Base-by-base conservation (phyloP, 2,888 invertebrate genomes). In the Macropis europaea region DNA sequence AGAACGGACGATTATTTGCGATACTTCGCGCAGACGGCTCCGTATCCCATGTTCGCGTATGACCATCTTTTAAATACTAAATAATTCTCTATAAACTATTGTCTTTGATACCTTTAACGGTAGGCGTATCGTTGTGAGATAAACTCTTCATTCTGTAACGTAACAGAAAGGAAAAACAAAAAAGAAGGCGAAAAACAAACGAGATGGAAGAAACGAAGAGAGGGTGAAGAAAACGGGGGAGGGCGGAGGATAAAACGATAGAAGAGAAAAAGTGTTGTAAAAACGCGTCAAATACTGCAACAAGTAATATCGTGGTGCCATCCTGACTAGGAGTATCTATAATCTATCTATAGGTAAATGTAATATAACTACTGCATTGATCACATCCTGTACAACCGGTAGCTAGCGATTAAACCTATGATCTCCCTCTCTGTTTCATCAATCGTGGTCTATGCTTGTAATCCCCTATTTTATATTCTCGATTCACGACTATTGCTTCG, bases 251-350 rank as follows among this genome's bases (percentile, higher is more conserved):
- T 13, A 60, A 68, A 40, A 36, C 56, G 63, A 59, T 54, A 63
- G 66, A 61, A 53, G 17, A 57, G 62, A 68, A 67, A 75, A 73
- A 76, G 76, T 77, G 82, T 83, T 50, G 47, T 28, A 80, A 82
- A 84, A 86, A 86, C 84, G 78, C 84, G 86, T 86, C 43, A 87
- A 88, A 88, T 88, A 89, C 88, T 89, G 89, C 86, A 88, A 88
- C 89, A 87, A 89, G 87, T 88, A 88, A 89, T 87, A 89, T 87
- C 87, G 85, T 83, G 83, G 84, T 86, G 84, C 83, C 83, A 85
- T 83, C 84, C 86, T 89, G 89, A 90, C 89, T 90, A 90, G 89
- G 87, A 88, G 83, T 86, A 86, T 83, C 81, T 79, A 74, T 80
- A 75, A 82, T 81, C 77, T 80, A 80, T 76, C 66, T 74, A 79